A percentile compares a stretch with the other conserved stretches of the same genome.
phyloP scores from a whole-genome alignment of 1,140 invertebrate species.

The Drosophila melanica region DNA sequence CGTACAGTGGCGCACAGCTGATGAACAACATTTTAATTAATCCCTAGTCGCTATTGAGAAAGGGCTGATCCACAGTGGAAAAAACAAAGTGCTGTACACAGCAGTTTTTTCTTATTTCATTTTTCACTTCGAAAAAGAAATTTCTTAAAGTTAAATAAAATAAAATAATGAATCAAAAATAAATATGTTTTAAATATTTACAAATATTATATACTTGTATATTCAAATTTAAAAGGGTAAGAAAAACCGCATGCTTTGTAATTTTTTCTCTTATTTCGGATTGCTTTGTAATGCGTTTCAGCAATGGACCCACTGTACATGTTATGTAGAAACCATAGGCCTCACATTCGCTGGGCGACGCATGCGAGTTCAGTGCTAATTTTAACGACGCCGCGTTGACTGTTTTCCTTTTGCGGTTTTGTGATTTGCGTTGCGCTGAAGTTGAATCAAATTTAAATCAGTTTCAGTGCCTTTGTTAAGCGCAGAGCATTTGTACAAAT shows the following conservation, averaged over 20 bases:
- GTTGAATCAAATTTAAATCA: slow-evolving; percentile 71
- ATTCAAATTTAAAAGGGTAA: too few species aligned
- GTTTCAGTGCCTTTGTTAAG: slow-evolving; percentile 67
- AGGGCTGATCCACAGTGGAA: too few species aligned
- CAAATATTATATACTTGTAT: too few species aligned
- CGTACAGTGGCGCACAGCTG: slow-evolving; percentile 16
- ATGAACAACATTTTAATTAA: neutral
- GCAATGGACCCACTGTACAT: slow-evolving; percentile 13
- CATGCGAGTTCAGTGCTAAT: slow-evolving; percentile 73
- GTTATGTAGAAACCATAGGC: slow-evolving; percentile 68
- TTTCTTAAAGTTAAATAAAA: too few species aligned
- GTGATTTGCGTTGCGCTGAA: slow-evolving; percentile 54
- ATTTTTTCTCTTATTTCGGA: neutral
- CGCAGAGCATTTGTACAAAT: slow-evolving; percentile 6
- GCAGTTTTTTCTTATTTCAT: too few species aligned
- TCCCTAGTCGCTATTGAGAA: too few species aligned
- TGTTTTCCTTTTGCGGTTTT: slow-evolving; percentile 71
- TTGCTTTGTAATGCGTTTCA: neutral
- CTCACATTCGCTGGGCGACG: slow-evolving; percentile 55
- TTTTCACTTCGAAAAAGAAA: too few species aligned
- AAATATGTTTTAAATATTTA: too few species aligned
- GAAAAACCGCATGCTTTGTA: too few species aligned
- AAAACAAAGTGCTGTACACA: too few species aligned
- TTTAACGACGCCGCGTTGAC: slow-evolving; percentile 76
- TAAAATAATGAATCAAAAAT: too few species aligned